phyloP scores from a whole-genome alignment of 2,113 vertebrate species.

The Spermophilus dauricus region DNA sequence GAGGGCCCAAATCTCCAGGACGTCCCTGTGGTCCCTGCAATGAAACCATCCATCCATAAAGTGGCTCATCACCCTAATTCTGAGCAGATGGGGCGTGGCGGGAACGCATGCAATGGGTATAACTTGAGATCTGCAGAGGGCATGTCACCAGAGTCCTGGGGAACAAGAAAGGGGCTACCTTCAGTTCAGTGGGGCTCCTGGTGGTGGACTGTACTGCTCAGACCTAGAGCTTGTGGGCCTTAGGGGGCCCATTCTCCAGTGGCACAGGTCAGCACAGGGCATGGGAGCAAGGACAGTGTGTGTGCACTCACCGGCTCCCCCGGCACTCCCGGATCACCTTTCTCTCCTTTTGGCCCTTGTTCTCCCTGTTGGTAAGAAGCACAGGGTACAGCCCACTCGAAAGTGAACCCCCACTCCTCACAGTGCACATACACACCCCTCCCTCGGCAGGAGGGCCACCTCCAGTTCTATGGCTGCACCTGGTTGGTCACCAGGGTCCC shows the following conservation, averaged over 20 bases:
- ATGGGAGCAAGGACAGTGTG: fast-evolving
- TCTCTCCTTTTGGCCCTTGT: constrained; percentile 94
- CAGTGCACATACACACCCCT: fast-evolving
- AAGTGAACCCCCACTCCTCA: neutral
- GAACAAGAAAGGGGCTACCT: neutral
- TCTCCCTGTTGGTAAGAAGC: constrained; percentile 87
- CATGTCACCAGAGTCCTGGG: fast-evolving
- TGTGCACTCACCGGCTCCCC: constrained; percentile 91
- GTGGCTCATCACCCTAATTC: neutral
- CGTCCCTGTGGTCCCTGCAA: constrained; percentile 92
- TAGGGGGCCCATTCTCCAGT: fast-evolving
- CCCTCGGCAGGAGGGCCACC: fast-evolving
- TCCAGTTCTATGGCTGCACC: fast-evolving
- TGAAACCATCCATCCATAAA: neutral
- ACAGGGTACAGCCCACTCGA: neutral
- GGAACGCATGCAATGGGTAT: neutral
- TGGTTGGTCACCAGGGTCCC: fast-evolving
- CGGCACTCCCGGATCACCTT: constrained; percentile 92
- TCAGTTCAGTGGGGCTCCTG: fast-evolving
- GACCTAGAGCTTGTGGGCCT: neutral
- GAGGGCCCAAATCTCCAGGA: constrained; percentile 92
- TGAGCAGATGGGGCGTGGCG: fast-evolving
- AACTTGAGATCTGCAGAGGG: neutral
- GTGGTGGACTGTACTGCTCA: fast-evolving
- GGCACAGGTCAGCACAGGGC: neutral